Evolutionary conservation across 30 jellyfish, hydroid and myxozoan genomes (phyloP), one percentile per base, ranked within the genome.

Genomic region (Rhopilema esculentum): DNA sequence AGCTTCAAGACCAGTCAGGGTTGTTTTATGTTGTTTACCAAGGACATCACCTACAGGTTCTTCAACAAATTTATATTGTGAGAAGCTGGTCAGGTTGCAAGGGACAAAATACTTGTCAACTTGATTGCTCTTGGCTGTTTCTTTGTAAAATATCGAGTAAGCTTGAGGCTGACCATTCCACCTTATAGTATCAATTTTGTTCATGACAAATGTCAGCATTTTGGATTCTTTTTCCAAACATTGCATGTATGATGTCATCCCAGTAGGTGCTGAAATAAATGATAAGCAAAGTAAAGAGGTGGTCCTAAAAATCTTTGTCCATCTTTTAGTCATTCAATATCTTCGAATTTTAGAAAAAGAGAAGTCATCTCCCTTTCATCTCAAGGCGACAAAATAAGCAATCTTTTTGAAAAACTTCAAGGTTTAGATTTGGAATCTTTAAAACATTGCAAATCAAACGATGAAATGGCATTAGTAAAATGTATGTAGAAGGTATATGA

Each of bases 131-230:
- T 40, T 40, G 12, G 63, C 20, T n/a, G 84, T 73, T 23, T 18
- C 20, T 23, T 33, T 73, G 84, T 73, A 73, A 8, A 29, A 73
- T 1, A 73, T 31, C 22, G 23, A 19, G 20, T 31, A 73, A 0
- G 33, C 69, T 22, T 0, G 40, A 1, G 33, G 84, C 31, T 40
- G 4, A 40, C 84, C 84, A 25, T 73, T 73, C 84, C 84, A 73
- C 7, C 0, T 66, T 7, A 66, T 22, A 66, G 49, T 30, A 0
- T 64, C 69, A 31, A 73, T 73, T 22, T 18, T 19, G 8, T 33
- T 2, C 0, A 33, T 18, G 8, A 0, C 18, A 0, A 73, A 2
- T 19, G 16, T 4, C 22, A 73, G 32, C 32, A 9, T 17, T 1
- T 1, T 27, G 21, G 30, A 49, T 48, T 20, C 40, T 30, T 70